Evolutionary conservation across 2,113 vertebrate genomes (phyloP), one percentile per base, ranked within the genome.

Genomic region (Pteropus alecto): DNA sequence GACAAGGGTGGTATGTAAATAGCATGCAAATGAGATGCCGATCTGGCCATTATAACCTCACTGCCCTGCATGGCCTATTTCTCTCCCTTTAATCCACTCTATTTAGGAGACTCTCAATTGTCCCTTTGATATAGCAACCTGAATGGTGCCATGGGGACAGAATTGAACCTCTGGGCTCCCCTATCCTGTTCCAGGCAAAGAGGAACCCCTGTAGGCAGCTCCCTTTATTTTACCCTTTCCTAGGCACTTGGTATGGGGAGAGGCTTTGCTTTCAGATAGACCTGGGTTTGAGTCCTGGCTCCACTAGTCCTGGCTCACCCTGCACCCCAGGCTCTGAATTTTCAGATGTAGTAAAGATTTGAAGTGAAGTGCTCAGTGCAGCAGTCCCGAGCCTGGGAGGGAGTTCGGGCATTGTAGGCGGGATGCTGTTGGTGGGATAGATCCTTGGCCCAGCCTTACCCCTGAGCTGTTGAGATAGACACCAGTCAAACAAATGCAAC

Each of bases 401-500:
- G 2, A 3, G 6, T 48, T 38, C 5, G 74, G 61, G 63, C 61
- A 6, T 6, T 3, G 2, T 46, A 54, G 90, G 24, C 4, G 0
- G 43, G 68, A 58, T 43, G 16, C 46, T 28, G 0, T 4, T 16
- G 24, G 24, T 22, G 3, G 33, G 28, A 28, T 1, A 21, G 43
- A 30, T 81, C 46, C 11, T 30, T 1, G 0, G 10, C n/a, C 85
- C 7, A 10, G 56, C 68, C 56, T 56, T 0, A 7, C 22, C 63
- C 19, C 35, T 38, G 41, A 54, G 43, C 30, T 24, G 3, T 65
- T 15, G n/a, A 87, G 41, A 51, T 18, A 51, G 67, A 68, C 38
- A 7, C 10, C 1, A 5, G 22, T 35, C 16, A 6, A 18, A 30
- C n/a, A 43, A 18, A 43, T 0, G 0, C 18, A 28, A 2, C 4